Evolutionary conservation across 1,140 invertebrate species (phyloP).

Genomic region (Papilio glaucus): DNA sequence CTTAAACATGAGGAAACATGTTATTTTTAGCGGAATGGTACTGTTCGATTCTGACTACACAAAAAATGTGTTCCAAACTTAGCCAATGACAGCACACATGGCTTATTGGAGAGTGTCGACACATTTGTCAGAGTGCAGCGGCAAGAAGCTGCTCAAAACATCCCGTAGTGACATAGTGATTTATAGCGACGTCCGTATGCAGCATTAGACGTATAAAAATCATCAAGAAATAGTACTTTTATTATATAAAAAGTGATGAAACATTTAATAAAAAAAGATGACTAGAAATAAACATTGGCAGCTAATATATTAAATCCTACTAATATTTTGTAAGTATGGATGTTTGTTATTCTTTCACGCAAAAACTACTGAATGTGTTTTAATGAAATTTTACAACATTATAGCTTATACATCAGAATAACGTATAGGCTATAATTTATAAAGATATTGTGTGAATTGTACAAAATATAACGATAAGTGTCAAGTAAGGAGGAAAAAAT

Average conservation of each 20-base stretch:
- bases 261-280: too few relatives aligned
- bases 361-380: too few relatives aligned
- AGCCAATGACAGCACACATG: slow-evolving; percentile 49
- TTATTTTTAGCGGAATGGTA: slow-evolving; percentile 8
- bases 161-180: slow-evolving; percentile 61
- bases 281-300: neutral
- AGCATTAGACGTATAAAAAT: slow-evolving; percentile 38
- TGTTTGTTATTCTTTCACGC: too few relatives aligned
- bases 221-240: too few relatives aligned
- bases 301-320: neutral
- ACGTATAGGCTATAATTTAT: too few relatives aligned
- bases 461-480: too few relatives aligned
- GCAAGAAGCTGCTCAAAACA: slow-evolving; percentile 57
- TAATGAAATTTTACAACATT: too few relatives aligned
- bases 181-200: slow-evolving; percentile 57
- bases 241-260: too few relatives aligned
- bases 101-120: slow-evolving; percentile 69
- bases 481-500: too few relatives aligned
- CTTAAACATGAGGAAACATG: neutral
- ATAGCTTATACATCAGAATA: too few relatives aligned
- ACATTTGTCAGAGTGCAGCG: slow-evolving; percentile 63
- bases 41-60: slow-evolving; percentile 17
- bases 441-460: too few relatives aligned
- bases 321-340: too few relatives aligned
- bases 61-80: slow-evolving; percentile 63